Evolutionary conservation across 2,113 vertebrate genomes (phyloP), one percentile per base, ranked within the genome.

Genomic region (Nerophis lumbriciformis): DNA sequence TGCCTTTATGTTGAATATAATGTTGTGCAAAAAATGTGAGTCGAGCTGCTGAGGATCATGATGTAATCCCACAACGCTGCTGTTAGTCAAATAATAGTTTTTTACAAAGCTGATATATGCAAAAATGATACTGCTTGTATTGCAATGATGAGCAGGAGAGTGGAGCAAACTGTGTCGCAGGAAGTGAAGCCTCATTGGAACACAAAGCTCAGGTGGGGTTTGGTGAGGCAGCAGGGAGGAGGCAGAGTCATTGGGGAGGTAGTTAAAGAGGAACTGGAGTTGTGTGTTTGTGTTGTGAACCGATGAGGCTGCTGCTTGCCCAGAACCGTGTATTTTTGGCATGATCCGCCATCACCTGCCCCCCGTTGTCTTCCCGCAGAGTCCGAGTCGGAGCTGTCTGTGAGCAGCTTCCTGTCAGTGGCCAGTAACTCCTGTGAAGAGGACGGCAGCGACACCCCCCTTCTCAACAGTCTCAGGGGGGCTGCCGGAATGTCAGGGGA

Each of bases 351-450:
- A 45, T 12, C 42, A 16, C 45, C 77, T 78, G 62, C 51, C 77
- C 79, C 81, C 81, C 65, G 67, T 73, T 76, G 5, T 66, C 89
- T 11, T 69, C 88, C 76, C 83, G 64, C 89, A 95, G 94, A 94
- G 86, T 94, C 94, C 0, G 92, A 92, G 75, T 94, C 93, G 36
- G 92, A 94, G 77, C 85, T 83, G 77, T 95, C 94, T 65, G 84
- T 98, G 90, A 95, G 92, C 77, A 87, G 83, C 73, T 91, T 96
- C 90, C 92, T 94, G 85, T 92, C 92, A 1, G 88, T 91, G 69
- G 79, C 91, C 28, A 87, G 90, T 36, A 73, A 66, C 76, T 93
- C 93, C 0, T 76, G 83, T 48, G 90, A 92, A 72, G 92, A 93
- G 71, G 89, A 84, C 73, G 83, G 63, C 61, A 80, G 65, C 72